Evolutionary conservation across 2,797 vertebrate genomes (phyloP), one percentile per base, ranked within the genome.

Genomic region (Rhinoraja longicauda): DNA sequence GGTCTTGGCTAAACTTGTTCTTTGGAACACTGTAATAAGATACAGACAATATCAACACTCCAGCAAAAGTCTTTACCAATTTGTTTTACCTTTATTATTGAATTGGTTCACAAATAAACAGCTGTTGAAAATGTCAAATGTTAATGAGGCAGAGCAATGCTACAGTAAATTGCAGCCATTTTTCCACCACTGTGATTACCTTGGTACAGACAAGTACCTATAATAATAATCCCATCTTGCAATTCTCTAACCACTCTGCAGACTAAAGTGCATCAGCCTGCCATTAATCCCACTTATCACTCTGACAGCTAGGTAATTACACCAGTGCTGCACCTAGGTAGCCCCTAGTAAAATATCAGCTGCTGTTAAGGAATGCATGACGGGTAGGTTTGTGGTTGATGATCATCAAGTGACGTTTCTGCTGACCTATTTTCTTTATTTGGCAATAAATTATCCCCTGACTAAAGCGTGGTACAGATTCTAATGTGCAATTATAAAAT

Each of bases 231-330:
- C 97, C 96, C 96, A 95, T 96, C 97, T 97, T 96, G 96, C 94
- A 95, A 97, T 96, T 96, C 97, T 97, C 96, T 94, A 94, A 96
- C 96, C 96, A 95, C 96, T 96, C 96, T 94, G 96, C 95, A 96
- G 96, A 97, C 96, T 97, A 96, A 96, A 97, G 97, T 97, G 97
- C 97, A 97, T 96, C 95, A 96, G 96, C 95, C 97, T 96, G 96
- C 97, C 97, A 98, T 98, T 98, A 98, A 98, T 98, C 97, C 97
- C 97, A 98, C 97, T 98, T 98, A 98, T 97, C 96, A 97, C 95
- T 95, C 96, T 97, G 97, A 98, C 97, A 98, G 97, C 97, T 96
- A 96, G 94, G 96, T 98, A 98, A 98, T 98, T 97, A 98, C 96
- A 96, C 96, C 95, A 95, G 95, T 94, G 95, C 96, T 94, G 94